These are phyloP conservation scores for Caenorhabditis sp. DNA, from an alignment of 2,888 invertebrate species.

Conservation along the genomic window DNA sequence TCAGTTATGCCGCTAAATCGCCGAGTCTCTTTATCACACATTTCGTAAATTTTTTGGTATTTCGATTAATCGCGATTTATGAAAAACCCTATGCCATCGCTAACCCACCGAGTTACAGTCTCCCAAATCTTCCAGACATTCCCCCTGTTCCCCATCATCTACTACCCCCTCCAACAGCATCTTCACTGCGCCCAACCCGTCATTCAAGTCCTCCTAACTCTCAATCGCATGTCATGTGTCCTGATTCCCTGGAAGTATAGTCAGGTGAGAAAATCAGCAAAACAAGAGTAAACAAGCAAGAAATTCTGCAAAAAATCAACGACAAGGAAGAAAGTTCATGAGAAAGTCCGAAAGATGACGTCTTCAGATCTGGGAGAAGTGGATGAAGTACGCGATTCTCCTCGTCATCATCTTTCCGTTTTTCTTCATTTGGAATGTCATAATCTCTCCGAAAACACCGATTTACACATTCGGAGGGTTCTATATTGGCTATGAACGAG, in stretches of 20 bases:
- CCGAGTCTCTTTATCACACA: too few relatives aligned
- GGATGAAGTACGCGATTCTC: conserved; percentile 30
- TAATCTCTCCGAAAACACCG: conserved; percentile 37
- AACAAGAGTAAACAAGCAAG: conserved; percentile 12
- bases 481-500: conserved; percentile 41
- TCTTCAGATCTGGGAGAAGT: conserved; percentile 38
- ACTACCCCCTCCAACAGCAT: conserved; percentile 44
- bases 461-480: conserved; percentile 46
- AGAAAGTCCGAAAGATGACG: background rate
- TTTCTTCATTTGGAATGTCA: conserved; percentile 47
- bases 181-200: conserved; percentile 50
- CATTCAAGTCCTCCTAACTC: conserved; percentile 45
- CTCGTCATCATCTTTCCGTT: conserved; percentile 30
- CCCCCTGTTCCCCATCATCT: conserved; percentile 25
- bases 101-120: too few relatives aligned
- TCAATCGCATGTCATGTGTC: conserved; percentile 55
- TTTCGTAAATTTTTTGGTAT: too few relatives aligned
- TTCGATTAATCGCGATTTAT: too few relatives aligned
- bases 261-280: conserved; percentile 54
- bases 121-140: conserved; percentile 26
- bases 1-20: too few relatives aligned
- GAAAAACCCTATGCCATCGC: too few relatives aligned
- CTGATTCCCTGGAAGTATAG: conserved; percentile 46
- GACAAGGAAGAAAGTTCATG: too few relatives aligned
- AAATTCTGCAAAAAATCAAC: too few relatives aligned